Evolutionary conservation across 1,140 invertebrate genomes (phyloP).

Genomic region (Mizuhopecten yessoensis): DNA sequence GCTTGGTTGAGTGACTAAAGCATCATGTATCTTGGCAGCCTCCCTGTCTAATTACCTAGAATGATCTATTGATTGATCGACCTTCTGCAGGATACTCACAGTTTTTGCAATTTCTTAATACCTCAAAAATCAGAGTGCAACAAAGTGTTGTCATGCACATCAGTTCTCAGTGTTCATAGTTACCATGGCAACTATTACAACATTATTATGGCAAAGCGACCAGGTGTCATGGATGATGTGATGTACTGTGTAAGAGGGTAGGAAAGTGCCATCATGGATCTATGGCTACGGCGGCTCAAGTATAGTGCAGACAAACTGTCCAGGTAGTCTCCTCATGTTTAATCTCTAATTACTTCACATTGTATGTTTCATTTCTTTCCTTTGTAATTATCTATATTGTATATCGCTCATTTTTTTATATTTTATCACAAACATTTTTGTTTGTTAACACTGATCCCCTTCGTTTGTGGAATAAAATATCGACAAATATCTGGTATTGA

Average conservation of each 20-base stretch:
- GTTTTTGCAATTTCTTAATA: conserved; percentile 36
- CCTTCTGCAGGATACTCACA: neutral
- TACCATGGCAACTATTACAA: conserved; percentile 34
- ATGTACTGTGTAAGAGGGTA: neutral
- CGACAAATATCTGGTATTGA: neutral
- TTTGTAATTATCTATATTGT: neutral
- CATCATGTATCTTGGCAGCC: conserved; percentile 36
- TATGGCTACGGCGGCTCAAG: neutral
- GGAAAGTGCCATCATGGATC: neutral
- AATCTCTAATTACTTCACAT: neutral
- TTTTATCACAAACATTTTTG: neutral
- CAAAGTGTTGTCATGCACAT: conserved; percentile 38
- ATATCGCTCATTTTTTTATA: neutral
- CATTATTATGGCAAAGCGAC: conserved; percentile 21
- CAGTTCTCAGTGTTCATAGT: conserved; percentile 25
- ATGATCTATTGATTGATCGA: neutral
- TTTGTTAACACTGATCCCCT: neutral
- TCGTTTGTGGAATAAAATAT: neutral
- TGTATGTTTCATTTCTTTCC: neutral
- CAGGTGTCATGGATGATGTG: conserved; percentile 32
- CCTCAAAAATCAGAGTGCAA: conserved; percentile 14
- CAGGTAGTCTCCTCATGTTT: neutral
- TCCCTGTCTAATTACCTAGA: conserved; percentile 15
- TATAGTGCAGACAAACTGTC: conserved; percentile 8
- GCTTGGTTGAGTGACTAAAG: neutral